Conservation (phyloP, 2,113 vertebrate genomes). For the Rhinichthys klamathensis region DNA sequence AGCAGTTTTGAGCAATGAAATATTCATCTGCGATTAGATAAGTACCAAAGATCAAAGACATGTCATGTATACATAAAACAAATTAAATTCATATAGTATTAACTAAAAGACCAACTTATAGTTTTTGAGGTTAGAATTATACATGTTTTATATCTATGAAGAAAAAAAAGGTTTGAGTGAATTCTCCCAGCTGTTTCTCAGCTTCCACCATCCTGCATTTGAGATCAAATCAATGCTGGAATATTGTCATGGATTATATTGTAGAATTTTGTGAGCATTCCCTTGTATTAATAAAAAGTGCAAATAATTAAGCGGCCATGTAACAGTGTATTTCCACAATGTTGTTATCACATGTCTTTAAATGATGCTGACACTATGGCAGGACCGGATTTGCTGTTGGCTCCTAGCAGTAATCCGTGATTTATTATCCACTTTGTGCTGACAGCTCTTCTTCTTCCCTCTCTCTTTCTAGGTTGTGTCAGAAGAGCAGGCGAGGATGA, state of each 20-base stretch:
- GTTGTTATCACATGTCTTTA: conserved; percentile 36
- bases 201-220: conserved; percentile 35
- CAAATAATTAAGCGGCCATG: conserved; percentile 7
- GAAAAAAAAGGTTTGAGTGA: background rate
- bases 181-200: background rate
- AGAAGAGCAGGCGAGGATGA: conserved; percentile 64
- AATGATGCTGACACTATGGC: conserved; percentile 69
- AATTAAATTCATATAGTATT: background rate
- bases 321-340: background rate
- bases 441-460: conserved; percentile 71
- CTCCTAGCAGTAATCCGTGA: conserved; percentile 65
- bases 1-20: background rate
- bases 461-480: conserved; percentile 67
- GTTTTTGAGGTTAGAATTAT: too few species aligned
- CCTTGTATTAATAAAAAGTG: conserved; percentile 14
- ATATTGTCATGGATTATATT: conserved; percentile 44
- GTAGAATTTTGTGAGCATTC: conserved; percentile 5
- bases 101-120: too few species aligned
- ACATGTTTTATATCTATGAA: background rate
- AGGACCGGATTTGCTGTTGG: conserved; percentile 63
- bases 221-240: conserved; percentile 47
- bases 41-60: background rate
- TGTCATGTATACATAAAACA: background rate
- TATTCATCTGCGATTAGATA: background rate
- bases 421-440: conserved; percentile 76